Evolutionary conservation across 1,140 invertebrate genomes (phyloP), one percentile per base, ranked within the genome.

Genomic region (Zaprionus inermis): DNA sequence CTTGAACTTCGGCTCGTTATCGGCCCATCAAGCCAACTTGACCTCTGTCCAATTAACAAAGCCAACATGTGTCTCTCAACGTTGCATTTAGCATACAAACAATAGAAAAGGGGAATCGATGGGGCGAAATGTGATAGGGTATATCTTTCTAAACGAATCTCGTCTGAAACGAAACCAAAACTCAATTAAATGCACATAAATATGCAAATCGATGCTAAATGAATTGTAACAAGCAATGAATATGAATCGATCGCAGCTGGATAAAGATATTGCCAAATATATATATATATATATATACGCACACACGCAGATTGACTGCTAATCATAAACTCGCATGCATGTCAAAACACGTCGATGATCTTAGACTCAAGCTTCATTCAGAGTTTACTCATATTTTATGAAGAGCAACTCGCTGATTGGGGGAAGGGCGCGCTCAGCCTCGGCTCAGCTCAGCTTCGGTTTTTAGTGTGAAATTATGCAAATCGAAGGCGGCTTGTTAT

Each of bases 111-210:
- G 11, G 38, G 32, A 49, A 36, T 66, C 38, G 38, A 44, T 3
- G 38, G 38, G 56, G 49, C 49, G 38, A 66, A 72, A 61, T 66
- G 61, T n/a, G n/a, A 76, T 76, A 51, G 20, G 30, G 14, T 36
- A 59, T 56, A 73, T 69, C 41, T 49, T 32, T 28, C 16, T 58
- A 41, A 38, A 20, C 38, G 32, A 10, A 22, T 60, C 57, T 59
- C 22, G 51, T 36, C 34, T 51, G 41, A 74, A 55, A 71, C 78
- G 77, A 77, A 89, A 84, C 81, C 85, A 71, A 79, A 32, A 61
- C 74, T 67, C 84, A 84, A 88, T 88, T 88, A 88, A 88, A 88
- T 83, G 85, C 81, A 84, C 80, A 88, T 88, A 89, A 89, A 88
- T 78, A 88, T 88, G 84, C 74, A 88, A 84, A 88, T 88, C 70